Evolutionary conservation across 2,113 vertebrate genomes (phyloP).

Genomic region (Tamias sibiricus): DNA sequence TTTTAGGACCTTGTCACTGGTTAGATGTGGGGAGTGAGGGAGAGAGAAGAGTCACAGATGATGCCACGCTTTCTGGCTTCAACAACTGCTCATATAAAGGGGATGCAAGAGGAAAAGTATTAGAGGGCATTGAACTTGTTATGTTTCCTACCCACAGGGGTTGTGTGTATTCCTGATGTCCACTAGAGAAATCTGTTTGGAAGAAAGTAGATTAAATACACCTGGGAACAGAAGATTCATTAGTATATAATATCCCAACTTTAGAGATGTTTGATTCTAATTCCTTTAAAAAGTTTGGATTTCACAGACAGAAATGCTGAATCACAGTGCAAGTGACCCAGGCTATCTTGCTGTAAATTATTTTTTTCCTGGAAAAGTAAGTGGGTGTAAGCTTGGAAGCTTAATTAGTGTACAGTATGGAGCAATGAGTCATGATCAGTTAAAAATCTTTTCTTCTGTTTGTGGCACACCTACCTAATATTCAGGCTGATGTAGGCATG

Average conservation of each 20-base stretch:
- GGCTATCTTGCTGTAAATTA: neutral
- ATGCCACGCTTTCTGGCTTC: neutral
- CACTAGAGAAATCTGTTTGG: constrained; percentile 12
- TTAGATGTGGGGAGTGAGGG: neutral
- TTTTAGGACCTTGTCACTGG: neutral
- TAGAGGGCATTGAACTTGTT: constrained; percentile 4
- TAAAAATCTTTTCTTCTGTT: constrained; percentile 51
- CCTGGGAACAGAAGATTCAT: neutral
- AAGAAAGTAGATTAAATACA: constrained; percentile 20
- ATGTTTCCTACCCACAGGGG: neutral
- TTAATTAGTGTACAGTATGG: constrained; percentile 60
- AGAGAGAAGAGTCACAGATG: neutral
- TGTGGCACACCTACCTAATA: constrained; percentile 47
- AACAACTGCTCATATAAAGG: neutral
- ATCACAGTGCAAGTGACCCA: constrained; percentile 56
- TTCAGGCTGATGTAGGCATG: constrained; percentile 36
- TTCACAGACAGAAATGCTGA: constrained; percentile 59
- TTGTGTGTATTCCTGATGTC: neutral
- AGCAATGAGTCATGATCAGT: constrained; percentile 65
- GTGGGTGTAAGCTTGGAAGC: constrained; percentile 15
- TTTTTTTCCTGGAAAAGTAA: constrained; percentile 60
- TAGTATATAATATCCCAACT: neutral
- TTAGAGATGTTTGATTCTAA: neutral
- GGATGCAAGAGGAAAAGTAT: constrained; percentile 5
- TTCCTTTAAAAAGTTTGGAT: constrained; percentile 32